Evolutionary conservation across 2,888 invertebrate genomes (phyloP), one percentile per base, ranked within the genome.

Genomic region (Heliconius erato): DNA sequence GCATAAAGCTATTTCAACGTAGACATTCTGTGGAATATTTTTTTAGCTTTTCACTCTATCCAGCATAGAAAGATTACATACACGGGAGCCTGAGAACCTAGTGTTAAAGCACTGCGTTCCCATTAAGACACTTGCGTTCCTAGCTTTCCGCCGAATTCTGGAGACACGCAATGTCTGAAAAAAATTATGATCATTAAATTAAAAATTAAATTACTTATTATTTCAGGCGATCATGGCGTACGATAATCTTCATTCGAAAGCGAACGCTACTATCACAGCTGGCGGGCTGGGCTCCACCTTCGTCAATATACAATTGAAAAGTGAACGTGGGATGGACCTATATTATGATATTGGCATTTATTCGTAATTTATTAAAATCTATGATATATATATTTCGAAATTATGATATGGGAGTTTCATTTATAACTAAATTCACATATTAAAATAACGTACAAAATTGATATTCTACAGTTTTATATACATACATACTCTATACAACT

Each of bases 291-390:
- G 90, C 14, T 87, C 87, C 81, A 86, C 88, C 6, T 91, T 87
- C 84, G 90, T 91, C 74, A 91, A 91, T 76, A 85, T 92, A 35
- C 86, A 86, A 6, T 79, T 91, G 80, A 89, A 89, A 79, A 91
- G 91, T 80, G 90, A 92, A 83, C 87, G 90, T 19, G 90, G 91
- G 5, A 83, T 84, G 7, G 90, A 88, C 16, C 85, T 92, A n/a
- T 87, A 91, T 79, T 92, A 90, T 82, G 90, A 91, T 49, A 89
- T 92, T 19, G 88, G 86, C 26, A 88, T 91, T 54, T 91, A 90
- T 83, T 85, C 87, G 59, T 90, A 87, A 84, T 23, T n/a, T 23
- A 23, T 16, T n/a, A 35, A 28, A 28, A 67, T 32, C 26, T 67
- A 67, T 32, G 6, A 28, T 71, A 71, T 72, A 35, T 0, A 2